Conservation (phyloP, 2,113 vertebrate genomes). For the Isurus oxyrinchus region DNA sequence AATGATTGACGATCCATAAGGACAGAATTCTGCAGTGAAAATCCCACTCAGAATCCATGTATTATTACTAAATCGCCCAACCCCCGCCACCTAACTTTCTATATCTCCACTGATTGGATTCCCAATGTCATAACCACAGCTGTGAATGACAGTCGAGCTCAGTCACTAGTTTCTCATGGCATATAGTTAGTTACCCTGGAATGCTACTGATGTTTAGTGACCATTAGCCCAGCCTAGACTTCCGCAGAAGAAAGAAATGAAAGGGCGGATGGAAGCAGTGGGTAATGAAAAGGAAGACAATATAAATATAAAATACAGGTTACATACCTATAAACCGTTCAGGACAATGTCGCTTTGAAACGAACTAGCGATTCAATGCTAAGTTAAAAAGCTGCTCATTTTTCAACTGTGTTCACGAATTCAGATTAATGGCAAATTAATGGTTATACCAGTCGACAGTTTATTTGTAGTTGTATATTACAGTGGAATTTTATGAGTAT, state of each 20-base stretch:
- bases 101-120: neutral
- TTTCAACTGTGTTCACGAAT: neutral
- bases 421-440: neutral
- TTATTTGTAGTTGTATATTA: neutral
- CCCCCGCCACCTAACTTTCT: neutral
- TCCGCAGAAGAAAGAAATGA: neutral
- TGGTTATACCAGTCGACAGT: neutral
- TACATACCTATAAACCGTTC: neutral
- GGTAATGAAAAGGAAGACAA: neutral
- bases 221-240: neutral
- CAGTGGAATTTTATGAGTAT: neutral
- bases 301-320: neutral
- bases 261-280: neutral
- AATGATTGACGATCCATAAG: neutral
- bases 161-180: neutral
- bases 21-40: neutral
- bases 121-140: neutral
- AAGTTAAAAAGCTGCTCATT: neutral
- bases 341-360: neutral
- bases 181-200: neutral
- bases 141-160: neutral
- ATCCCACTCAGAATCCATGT: neutral
- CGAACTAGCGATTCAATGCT: neutral
- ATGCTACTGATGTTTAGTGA: neutral
- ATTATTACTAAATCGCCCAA: neutral